phyloP scores from a whole-genome alignment of 1,140 invertebrate genomes.

The Brachionus manjavacas region DNA sequence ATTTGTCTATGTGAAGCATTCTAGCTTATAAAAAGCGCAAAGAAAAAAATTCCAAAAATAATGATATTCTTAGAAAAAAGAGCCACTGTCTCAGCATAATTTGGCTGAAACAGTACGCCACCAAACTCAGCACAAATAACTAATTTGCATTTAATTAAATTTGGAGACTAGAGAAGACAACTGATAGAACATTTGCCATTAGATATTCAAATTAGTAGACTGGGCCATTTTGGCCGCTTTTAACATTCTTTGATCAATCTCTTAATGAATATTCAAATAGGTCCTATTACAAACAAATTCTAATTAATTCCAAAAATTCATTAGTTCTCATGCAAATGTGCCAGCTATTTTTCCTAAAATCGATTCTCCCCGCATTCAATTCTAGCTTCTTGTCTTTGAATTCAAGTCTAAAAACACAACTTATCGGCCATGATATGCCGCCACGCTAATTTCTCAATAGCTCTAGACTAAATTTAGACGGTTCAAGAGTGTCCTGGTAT shows the following conservation, averaged over 20 bases:
- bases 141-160: constrained; percentile 33
- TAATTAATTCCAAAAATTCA: not conserved
- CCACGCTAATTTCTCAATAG: not conserved
- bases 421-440: not conserved
- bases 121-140: not conserved
- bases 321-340: not conserved
- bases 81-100: not conserved
- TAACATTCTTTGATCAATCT: not conserved
- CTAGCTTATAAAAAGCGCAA: not conserved
- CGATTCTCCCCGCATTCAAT: not conserved
- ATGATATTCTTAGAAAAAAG: not conserved
- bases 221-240: not conserved
- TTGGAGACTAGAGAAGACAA: not conserved
- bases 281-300: not conserved
- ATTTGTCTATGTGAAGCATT: constrained; percentile 9
- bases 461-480: not conserved
- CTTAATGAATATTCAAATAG: constrained; percentile 7
- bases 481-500: not conserved
- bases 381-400: not conserved
- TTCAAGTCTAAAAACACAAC: not conserved
- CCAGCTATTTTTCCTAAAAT: not conserved
- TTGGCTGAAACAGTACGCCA: constrained; percentile 13
- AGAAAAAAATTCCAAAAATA: not conserved
- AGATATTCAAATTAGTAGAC: not conserved
- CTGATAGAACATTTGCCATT: not conserved